Evolutionary conservation across 2,888 invertebrate genomes (phyloP).

Genomic region (Callimorpha dominula): DNA sequence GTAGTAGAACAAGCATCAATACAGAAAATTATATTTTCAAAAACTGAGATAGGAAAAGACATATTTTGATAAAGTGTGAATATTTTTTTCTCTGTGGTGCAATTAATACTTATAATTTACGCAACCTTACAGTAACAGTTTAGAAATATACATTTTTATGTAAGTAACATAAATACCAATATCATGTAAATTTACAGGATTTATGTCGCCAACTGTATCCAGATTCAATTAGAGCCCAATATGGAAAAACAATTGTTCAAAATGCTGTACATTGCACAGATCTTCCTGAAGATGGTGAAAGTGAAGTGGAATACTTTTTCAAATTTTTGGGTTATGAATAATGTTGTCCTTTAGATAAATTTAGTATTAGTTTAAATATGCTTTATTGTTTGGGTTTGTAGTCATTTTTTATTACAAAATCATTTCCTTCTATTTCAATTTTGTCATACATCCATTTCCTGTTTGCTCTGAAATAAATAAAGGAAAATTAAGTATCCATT

Average conservation of each 20-base stretch:
- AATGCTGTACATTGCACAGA: conserved; percentile 98
- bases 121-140: too few species aligned
- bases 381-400: conserved; percentile 71
- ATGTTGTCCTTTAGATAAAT: conserved; percentile 14
- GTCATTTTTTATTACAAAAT: conserved; percentile 88
- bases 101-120: too few species aligned
- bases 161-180: not conserved
- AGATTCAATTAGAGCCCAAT: conserved; percentile 92
- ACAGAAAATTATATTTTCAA: not conserved
- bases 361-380: not conserved
- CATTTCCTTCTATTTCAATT: conserved; percentile 93
- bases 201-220: conserved; percentile 90
- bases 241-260: conserved; percentile 91
- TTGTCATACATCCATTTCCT: conserved; percentile 93
- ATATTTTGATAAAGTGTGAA: not conserved
- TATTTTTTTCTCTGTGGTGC: too few species aligned
- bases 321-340: conserved; percentile 85
- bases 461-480: conserved; percentile 86
- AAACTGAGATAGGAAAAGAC: not conserved
- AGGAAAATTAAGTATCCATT: not conserved
- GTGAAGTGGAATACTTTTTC: conserved; percentile 93
- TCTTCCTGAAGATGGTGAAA: conserved; percentile 93
- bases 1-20: not conserved
- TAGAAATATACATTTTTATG: not conserved
- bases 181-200: conserved; percentile 60